A percentile compares a stretch with the other conserved stretches of the same genome.
These are phyloP conservation scores for Phoebastria nigripes DNA, from an alignment of 2,797 vertebrate genomes.

Conservation along the genomic window DNA sequence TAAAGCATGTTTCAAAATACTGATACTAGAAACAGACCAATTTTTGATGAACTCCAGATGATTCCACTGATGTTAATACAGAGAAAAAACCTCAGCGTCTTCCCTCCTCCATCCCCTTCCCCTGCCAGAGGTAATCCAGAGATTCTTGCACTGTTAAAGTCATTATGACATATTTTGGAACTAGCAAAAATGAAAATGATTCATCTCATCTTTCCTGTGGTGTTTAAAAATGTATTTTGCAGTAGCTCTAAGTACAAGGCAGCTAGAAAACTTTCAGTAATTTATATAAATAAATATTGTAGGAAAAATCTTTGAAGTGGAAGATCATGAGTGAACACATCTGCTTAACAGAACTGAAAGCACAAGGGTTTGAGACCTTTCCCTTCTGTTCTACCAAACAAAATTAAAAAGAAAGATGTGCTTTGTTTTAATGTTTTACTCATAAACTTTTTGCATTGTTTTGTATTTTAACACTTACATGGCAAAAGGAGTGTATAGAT, in stretches of 20 bases:
- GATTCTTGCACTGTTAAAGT: conserved; percentile 51
- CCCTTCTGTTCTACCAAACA: neutral
- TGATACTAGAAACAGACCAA: conserved; percentile 51
- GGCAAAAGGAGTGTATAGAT: neutral
- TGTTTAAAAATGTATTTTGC: conserved; percentile 56
- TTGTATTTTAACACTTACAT: neutral
- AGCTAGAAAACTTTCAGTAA: conserved; percentile 17
- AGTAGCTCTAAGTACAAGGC: conserved; percentile 38
- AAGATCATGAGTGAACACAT: conserved; percentile 34
- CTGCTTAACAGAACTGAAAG: conserved; percentile 35
- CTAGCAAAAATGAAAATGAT: conserved; percentile 24
- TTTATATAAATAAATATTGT: conserved; percentile 26
- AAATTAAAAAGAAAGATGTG: neutral
- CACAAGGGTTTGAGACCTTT: conserved; percentile 17
- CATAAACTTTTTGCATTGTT: neutral
- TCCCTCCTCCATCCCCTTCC: neutral
- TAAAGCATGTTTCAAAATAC: conserved; percentile 50
- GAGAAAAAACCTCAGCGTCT: neutral
- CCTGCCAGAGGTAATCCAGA: conserved; percentile 52
- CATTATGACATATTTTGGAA: conserved; percentile 53
- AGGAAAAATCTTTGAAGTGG: conserved; percentile 51
- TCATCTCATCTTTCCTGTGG: conserved; percentile 51
- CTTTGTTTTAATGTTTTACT: neutral
- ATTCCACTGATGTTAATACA: conserved; percentile 30
- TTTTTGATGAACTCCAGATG: conserved; percentile 59